Evolutionary conservation across 2,797 vertebrate species (phyloP), one percentile per base, ranked within the genome.

Genomic region (Ptychadena robeensis): DNA sequence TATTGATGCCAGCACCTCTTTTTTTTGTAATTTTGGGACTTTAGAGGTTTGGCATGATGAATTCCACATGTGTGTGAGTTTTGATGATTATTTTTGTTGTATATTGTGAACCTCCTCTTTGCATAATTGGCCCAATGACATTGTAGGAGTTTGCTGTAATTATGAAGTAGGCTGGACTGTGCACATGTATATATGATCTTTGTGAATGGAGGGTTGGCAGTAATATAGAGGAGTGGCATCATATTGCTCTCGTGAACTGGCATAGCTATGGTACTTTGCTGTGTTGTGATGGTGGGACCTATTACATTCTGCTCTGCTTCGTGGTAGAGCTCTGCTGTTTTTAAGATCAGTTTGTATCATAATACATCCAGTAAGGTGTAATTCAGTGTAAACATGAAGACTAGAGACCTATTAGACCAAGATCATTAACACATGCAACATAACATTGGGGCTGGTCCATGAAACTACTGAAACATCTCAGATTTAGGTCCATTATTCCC

Each of bases 151-250:
- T 59, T 79, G 31, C 40, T 70, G 18, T 28, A 80, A 71, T 80
- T 31, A 40, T 71, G 22, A 71, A 15, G 75, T 77, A 77, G 75
- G 75, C 64, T 77, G 75, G 75, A 25, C 63, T 48, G 75, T 27
- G 61, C 48, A 48, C 64, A 67, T 77, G 65, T 77, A 77, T 77
- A 30, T 77, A 66, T 77, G 63, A 40, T 53, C 32, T 77, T 77
- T 77, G 18, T 77, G 75, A 77, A 77, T 77, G 63, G 40, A 64
- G 31, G 64, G 75, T 53, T 77, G 75, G 63, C 75, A 53, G 34
- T 67, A 67, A 37, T 15, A 48, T 14, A 67, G 63, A 77, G 64
- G 59, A 61, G 64, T 67, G 75, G 64, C 63, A 31, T 64, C 38
- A 67, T 67, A 44, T 44, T 22, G 34, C 8, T 12, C 22, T 38